These are phyloP conservation scores for Limanda limanda DNA, from an alignment of 2,113 vertebrate species.

Conservation along the genomic window DNA sequence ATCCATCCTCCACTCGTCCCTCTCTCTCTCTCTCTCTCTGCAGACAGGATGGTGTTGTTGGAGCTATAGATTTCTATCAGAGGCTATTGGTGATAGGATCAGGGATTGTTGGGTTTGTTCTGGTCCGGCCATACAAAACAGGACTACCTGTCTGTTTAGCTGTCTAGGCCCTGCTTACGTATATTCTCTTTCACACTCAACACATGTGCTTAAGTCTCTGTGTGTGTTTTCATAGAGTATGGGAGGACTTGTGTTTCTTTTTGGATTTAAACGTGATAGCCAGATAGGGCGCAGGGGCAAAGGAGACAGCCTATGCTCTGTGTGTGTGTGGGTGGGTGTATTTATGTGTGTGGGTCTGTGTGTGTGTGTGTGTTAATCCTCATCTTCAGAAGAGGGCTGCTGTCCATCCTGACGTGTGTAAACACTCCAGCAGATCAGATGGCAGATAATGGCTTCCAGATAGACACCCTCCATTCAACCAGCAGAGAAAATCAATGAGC, in stretches of 20 bases:
- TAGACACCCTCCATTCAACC: conserved; percentile 81
- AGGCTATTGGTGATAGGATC: conserved; percentile 74
- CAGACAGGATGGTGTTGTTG: conserved; percentile 82
- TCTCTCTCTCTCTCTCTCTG: conserved; percentile 20
- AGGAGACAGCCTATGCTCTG: conserved; percentile 41
- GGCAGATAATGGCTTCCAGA: conserved; percentile 82
- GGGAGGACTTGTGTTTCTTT: conserved; percentile 24
- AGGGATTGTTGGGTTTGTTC: conserved; percentile 72
- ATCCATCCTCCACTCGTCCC: conserved; percentile 52
- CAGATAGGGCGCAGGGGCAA: conserved; percentile 32
- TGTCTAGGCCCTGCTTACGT: conserved; percentile 73
- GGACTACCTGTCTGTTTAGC: conserved; percentile 76
- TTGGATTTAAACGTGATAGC: conserved; percentile 63
- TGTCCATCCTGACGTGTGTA: conserved; percentile 77
- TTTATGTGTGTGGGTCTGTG: conserved; percentile 35
- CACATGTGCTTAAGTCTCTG: conserved; percentile 33
- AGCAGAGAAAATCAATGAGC: conserved; percentile 81
- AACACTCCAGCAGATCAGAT: conserved; percentile 79
- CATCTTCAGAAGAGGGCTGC: conserved; percentile 73
- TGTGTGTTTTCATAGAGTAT: conserved; percentile 6
- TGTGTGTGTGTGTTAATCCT: conserved; percentile 70
- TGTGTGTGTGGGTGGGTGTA: conserved; percentile 16
- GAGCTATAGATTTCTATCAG: conserved; percentile 81
- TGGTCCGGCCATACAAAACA: conserved; percentile 57
- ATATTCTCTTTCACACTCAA: conserved; percentile 57